phyloP scores from a whole-genome alignment of 2,113 vertebrate genomes.

The Gadus macrocephalus region DNA sequence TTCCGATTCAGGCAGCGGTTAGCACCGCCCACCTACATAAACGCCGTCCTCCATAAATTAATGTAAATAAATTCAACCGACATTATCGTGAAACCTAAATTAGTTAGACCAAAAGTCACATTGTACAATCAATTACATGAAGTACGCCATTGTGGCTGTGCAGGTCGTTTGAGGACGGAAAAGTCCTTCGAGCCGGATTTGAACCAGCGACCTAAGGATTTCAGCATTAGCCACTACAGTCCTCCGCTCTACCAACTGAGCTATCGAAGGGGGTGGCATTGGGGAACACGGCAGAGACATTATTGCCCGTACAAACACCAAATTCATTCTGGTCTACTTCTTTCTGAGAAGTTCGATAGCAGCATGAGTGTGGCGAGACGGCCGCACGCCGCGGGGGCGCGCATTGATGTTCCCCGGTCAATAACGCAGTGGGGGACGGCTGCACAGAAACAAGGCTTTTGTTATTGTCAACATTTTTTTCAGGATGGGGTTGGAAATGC shows the following conservation, averaged over 20 bases:
- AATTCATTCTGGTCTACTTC: constrained; percentile 32
- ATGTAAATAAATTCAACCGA: no score
- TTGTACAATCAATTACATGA: no score
- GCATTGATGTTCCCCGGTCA: constrained; percentile 51
- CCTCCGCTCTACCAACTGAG: constrained; percentile 13
- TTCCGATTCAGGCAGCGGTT: no score
- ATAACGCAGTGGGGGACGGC: constrained; percentile 50
- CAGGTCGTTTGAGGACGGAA: background rate
- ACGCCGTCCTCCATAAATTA: no score
- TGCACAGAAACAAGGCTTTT: constrained; percentile 25
- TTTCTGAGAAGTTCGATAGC: constrained; percentile 47
- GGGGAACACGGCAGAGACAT: no score
- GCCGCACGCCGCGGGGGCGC: constrained; percentile 31
- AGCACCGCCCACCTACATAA: no score
- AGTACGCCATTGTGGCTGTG: no score
- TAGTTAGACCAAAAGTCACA: no score
- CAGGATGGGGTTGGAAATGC: constrained; percentile 36
- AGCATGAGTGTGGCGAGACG: constrained; percentile 28
- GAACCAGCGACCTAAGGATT: constrained; percentile 11
- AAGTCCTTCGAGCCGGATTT: constrained; percentile 10
- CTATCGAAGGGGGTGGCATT: background rate
- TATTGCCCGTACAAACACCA: background rate
- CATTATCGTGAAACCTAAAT: no score
- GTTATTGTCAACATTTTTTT: constrained; percentile 42
- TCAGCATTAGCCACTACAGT: background rate